A percentile compares a stretch with the other conserved stretches of the same genome.
phyloP scores from a whole-genome alignment of 2,113 vertebrate genomes.

The Petrocephalus microphthalmus region DNA sequence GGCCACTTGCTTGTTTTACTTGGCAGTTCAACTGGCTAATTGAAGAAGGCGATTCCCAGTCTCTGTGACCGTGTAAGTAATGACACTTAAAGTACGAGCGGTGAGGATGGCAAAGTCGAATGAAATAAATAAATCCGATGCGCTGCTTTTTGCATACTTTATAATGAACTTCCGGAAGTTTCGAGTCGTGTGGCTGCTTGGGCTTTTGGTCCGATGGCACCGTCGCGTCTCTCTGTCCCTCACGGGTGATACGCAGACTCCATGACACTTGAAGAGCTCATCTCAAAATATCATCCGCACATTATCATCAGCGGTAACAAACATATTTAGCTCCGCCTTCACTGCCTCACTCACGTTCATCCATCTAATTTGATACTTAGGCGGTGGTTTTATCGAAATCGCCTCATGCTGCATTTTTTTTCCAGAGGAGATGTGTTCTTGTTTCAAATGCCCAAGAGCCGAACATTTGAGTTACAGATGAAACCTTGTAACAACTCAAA shows the following conservation, averaged over 20 bases:
- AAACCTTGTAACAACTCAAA: neutral
- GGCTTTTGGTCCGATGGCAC: neutral
- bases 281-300: neutral
- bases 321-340: neutral
- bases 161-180: neutral
- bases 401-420: neutral
- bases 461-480: neutral
- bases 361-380: neutral
- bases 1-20: constrained; percentile 26
- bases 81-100: constrained; percentile 16
- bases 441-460: neutral
- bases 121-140: constrained; percentile 9
- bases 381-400: neutral
- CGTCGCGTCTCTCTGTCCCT: neutral
- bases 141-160: neutral
- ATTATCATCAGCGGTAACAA: neutral
- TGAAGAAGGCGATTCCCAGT: constrained; percentile 17
- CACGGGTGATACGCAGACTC: neutral
- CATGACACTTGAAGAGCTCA: neutral
- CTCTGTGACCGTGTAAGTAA: constrained; percentile 18
- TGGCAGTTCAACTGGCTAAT: constrained; percentile 28
- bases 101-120: neutral
- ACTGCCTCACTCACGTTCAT: neutral
- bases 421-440: neutral
- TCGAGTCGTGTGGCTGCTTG: neutral